phyloP scores from a whole-genome alignment of 2,888 invertebrate genomes.

The Seira musarum region DNA sequence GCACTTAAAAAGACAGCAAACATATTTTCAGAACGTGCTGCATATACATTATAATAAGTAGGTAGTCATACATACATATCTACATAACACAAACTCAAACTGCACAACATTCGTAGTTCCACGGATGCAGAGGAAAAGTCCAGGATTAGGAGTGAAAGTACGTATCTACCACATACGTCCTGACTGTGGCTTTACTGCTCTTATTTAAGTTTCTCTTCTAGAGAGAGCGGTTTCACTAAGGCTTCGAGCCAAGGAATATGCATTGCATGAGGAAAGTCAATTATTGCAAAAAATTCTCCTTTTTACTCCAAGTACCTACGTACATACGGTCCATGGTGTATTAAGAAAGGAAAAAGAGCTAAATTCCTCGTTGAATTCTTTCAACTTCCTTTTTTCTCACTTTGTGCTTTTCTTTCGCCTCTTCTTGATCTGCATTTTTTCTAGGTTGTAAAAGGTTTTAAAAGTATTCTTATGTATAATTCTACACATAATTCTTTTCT shows the following conservation, averaged over 20 bases:
- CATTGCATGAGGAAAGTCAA: slow-evolving; percentile 62
- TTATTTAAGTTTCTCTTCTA: slow-evolving; percentile 7
- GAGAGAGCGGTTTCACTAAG: neutral
- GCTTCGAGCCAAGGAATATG: slow-evolving; percentile 41
- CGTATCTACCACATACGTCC: no score
- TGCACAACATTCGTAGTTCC: no score
- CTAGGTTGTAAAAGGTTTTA: slow-evolving; percentile 17
- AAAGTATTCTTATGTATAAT: slow-evolving; percentile 27
- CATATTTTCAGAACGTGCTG: no score
- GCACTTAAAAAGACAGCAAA: no score
- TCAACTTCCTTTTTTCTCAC: slow-evolving; percentile 22
- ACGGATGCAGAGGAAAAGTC: no score
- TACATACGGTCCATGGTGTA: slow-evolving; percentile 34
- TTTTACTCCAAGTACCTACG: no score
- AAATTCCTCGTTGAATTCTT: slow-evolving; percentile 37
- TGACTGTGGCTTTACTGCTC: slow-evolving; percentile 46
- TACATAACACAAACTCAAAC: no score
- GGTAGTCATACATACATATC: no score
- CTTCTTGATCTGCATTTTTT: no score
- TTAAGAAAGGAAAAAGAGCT: slow-evolving; percentile 26
- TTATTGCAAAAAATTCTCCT: slow-evolving; percentile 59
- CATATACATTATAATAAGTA: no score
- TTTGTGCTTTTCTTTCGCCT: slow-evolving; percentile 1
- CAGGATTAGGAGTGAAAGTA: slow-evolving; percentile 39
- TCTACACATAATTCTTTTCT: no score